Evolutionary conservation across 2,888 invertebrate genomes (phyloP), one percentile per base, ranked within the genome.

Genomic region (Melikaiella ostensackeni): DNA sequence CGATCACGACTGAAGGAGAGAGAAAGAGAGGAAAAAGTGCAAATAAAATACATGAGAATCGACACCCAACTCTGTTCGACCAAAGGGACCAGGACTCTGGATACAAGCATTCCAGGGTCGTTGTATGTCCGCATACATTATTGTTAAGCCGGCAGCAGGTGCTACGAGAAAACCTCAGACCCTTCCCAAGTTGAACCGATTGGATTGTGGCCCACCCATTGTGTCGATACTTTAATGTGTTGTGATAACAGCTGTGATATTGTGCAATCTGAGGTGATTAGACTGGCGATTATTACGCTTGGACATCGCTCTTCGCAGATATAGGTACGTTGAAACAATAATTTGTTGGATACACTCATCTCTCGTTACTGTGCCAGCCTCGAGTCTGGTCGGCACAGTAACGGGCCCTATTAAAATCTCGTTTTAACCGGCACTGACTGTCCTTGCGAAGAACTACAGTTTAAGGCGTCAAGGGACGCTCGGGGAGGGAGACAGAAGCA

Each of bases 181-280:
- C 70, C 50, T 50, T 70, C 30, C 46, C 50, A 70, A 70, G 13
- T 55, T 50, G 50, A 70, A 55, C 33, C 30, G n/a, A 70, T 80
- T 77, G 70, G 70, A 80, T 79, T 75, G 46, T 75, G 46, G 50
- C 70, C 70, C 70, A 70, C 70, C 70, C 50, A 70, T 70, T 50
- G 70, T 70, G 70, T 70, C 30, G 30, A 70, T 70, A 70, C 50
- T 50, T 77, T 70, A 81, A 83, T 80, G 82, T 83, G 82, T 83
- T 86, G 85, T 84, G 86, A 85, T 85, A 85, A 84, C 84, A 77
- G 74, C 84, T 84, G 85, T 84, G 86, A 86, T 84, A 85, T 82
- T 81, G 80, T 79, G 82, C 77, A 78, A 81, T 81, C 63, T 76
- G 73, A 42, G 38, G 27, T 46, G 30, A 42, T 61, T 75, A 59